Evolutionary conservation across 2,113 vertebrate species (phyloP).

Genomic region (Pseudorhombus dupliciocellatus): DNA sequence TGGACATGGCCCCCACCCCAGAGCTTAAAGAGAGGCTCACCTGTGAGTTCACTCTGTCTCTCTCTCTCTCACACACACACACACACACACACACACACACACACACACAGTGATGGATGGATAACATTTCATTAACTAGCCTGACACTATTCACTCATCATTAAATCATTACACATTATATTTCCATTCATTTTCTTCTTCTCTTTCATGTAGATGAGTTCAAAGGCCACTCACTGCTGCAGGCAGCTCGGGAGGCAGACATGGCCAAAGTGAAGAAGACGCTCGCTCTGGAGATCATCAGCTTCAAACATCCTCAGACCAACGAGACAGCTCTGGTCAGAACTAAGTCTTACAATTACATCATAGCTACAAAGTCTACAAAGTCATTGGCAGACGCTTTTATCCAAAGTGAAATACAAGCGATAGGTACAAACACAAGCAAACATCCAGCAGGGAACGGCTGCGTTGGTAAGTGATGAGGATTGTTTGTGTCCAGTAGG

Average conservation of each 20-base stretch:
- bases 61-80: too few species aligned
- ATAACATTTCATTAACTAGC: not conserved
- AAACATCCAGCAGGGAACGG: too few species aligned
- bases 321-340: constrained; percentile 97
- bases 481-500: too few species aligned
- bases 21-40: constrained; percentile 95
- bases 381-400: too few species aligned
- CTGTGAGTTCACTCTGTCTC: constrained; percentile 81
- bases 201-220: constrained; percentile 89
- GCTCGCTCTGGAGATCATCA: constrained; percentile 95
- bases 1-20: constrained; percentile 98
- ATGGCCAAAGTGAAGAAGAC: constrained; percentile 98
- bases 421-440: too few species aligned
- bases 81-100: too few species aligned
- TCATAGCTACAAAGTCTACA: too few species aligned
- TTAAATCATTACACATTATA: too few species aligned
- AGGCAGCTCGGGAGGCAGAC: constrained; percentile 97
- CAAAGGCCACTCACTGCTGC: constrained; percentile 97
- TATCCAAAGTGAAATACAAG: too few species aligned
- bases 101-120: too few species aligned
- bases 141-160: not conserved
- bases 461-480: too few species aligned
- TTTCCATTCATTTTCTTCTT: constrained; percentile 9
- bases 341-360: not conserved
- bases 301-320: constrained; percentile 98